Evolutionary conservation across 2,888 invertebrate species (phyloP), one percentile per base, ranked within the genome.

Genomic region (Chloroclysta siterata): DNA sequence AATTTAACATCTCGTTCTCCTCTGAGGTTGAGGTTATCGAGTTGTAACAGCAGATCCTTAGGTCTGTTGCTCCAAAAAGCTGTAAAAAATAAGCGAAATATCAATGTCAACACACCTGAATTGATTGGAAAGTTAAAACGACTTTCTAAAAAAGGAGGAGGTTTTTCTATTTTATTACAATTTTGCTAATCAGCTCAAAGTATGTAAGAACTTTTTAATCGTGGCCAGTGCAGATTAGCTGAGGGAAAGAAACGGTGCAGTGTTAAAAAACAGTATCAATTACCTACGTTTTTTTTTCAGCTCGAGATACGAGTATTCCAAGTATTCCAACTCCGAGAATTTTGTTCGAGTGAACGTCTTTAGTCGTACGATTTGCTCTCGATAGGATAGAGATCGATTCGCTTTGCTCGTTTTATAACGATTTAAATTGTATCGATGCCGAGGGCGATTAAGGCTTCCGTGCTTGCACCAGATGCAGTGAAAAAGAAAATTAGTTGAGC

Each of bases 341-440:
- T 88, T 82, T 85, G 79, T 80, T 80, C 81, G 82, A 84, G 81
- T 81, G 84, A 87, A 85, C 88, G 85, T 90, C 89, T 90, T 88
- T 87, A 88, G 85, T 80, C 83, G 85, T 87, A 79, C 87, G 90
- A 90, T 91, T 90, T 89, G 87, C 87, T 89, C 89, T 84, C 85
- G 88, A 88, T 86, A 82, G 86, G 88, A 88, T 84, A 79, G 85
- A 88, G 85, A 90, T 89, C 84, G 84, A 91, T 90, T 90, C 82
- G 87, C 76, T 82, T 84, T 87, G 84, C 86, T 89, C 88, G 87
- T 88, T 90, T 90, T 88, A 80, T 87, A 84, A 80, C 81, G 85
- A 89, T 90, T 89, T 88, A 88, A 91, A 91, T 88, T 90, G 90
- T 91, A 90, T 88, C 88, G 88, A 87, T 87, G 84, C 85, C 84